Evolutionary conservation across 2,888 invertebrate genomes (phyloP), one percentile per base, ranked within the genome.

Genomic region (Eudasyphora cyanicolor): DNA sequence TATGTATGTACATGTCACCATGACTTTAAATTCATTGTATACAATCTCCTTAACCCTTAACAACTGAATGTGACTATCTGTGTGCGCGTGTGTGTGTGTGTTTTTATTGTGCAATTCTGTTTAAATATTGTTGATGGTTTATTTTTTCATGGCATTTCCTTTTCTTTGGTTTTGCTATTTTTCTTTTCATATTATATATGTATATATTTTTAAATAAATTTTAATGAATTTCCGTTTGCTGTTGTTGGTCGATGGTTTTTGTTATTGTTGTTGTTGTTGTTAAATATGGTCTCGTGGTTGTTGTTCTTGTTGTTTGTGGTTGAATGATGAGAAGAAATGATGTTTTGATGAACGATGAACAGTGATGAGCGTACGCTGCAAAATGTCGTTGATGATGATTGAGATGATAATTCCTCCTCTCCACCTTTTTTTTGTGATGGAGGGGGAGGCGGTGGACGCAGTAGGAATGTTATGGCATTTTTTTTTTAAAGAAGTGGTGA

Each of bases 271-370:
- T 42, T 21, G 21, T 24, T 21, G 38, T 38, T 42, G 21, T 21
- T 42, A 12, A 7, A 45, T 45, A 4, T 32, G 5, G 14, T 45
- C n/a, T 45, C 45, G 45, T 45, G 21, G 14, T 57, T 64, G 45
- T 79, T 80, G 49, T 27, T 82, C 14, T 8, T 45, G 45, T 2
- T 45, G 45, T 4, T 32, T 4, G 14, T n/a, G n/a, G 12, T 45
- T 2, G 45, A 45, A n/a, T 14, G n/a, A n/a, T 45, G 14, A 5
- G 12, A n/a, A n/a, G 57, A 21, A 14, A 29, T 57, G 49, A 38
- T 62, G 82, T 71, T 75, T 73, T 45, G 75, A 82, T 77, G 75
- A 85, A 85, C 82, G 75, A 42, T 81, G 57, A 24, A 71, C 83
- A 57, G 54, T 76, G 74, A 71, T 79, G 24, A n/a, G 19, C 24